phyloP scores from a whole-genome alignment of 2,113 vertebrate genomes.

The Dolichotis patagonum region DNA sequence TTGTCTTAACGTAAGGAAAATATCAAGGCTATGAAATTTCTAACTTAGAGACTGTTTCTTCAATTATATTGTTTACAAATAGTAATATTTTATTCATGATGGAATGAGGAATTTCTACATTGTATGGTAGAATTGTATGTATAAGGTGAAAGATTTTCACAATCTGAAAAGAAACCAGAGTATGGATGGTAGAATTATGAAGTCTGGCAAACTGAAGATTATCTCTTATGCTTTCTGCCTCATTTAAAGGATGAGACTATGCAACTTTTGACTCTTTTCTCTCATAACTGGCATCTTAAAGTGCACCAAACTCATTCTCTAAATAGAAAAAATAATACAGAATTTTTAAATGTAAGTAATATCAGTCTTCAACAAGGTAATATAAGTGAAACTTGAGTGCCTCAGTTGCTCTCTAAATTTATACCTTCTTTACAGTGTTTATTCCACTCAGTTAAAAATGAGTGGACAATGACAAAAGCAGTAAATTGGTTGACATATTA shows the following conservation, averaged over 20 bases:
- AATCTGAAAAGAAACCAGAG: too few relatives aligned
- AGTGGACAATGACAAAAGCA: background rate
- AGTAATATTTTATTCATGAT: background rate
- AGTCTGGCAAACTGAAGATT: background rate
- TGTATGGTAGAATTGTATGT: background rate
- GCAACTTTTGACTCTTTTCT: background rate
- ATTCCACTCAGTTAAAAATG: background rate
- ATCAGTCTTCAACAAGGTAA: background rate
- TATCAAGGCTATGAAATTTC: background rate
- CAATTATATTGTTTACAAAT: background rate
- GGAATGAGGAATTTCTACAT: background rate
- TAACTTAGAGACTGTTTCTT: background rate
- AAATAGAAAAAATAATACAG: background rate
- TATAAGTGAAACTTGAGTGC: background rate
- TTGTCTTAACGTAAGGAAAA: background rate
- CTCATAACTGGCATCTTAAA: background rate
- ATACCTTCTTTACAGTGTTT: background rate
- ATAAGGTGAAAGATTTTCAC: too few relatives aligned
- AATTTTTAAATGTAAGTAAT: constrained; percentile 25
- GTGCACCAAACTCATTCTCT: background rate
- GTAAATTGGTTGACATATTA: background rate
- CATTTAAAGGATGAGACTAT: background rate
- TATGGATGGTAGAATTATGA: background rate
- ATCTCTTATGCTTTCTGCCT: background rate
- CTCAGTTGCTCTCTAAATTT: background rate